Base-by-base conservation (phyloP, 2,113 vertebrate species). In the Siniperca chuatsi region DNA sequence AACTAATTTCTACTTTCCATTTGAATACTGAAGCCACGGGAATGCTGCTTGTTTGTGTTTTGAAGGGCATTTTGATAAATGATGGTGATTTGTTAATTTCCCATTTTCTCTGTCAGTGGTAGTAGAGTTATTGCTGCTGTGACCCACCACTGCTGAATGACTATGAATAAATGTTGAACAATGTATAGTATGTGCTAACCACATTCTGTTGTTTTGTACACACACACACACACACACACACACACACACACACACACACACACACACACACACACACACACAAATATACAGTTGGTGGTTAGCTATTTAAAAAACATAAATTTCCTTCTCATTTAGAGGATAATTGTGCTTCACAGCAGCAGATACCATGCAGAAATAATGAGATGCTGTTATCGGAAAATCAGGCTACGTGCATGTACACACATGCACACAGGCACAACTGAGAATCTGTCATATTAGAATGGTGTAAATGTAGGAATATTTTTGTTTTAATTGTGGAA, bases 261-360 rank as follows among this genome's bases (percentile, higher is more conserved):
- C 37, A 40, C 37, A 40, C 40, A 7, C 40, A 64, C 33, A 35
- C 44, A 69, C 46, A 77, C 7, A 13, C 10, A n/a, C 37, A 67
- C 58, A 60, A 12, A 33, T 15, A 46, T 33, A n/a, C 4, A 1
- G 58, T 37, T 37, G 40, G 52, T 44, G 50, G 42, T 60, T 52
- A 25, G 58, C 57, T 52, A 21, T 52, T 64, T 57, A 40, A 37
- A 78, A 55, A 69, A 78, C 68, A 78, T 82, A 54, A 18, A 74
- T 87, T 87, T 79, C 40, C 75, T 44, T 79, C 65, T 81, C 84
- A 81, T 86, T 65, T 72, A 78, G 44, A 58, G 18, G 58, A 78
- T 83, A 81, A 84, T 75, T 86, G 58, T 37, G 68, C 77, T 72
- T 78, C 76, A 68, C 60, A 88, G 80, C 64, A 70, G 67, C 61